phyloP scores from a whole-genome alignment of 2,113 vertebrate species.

The Silurus glanis region DNA sequence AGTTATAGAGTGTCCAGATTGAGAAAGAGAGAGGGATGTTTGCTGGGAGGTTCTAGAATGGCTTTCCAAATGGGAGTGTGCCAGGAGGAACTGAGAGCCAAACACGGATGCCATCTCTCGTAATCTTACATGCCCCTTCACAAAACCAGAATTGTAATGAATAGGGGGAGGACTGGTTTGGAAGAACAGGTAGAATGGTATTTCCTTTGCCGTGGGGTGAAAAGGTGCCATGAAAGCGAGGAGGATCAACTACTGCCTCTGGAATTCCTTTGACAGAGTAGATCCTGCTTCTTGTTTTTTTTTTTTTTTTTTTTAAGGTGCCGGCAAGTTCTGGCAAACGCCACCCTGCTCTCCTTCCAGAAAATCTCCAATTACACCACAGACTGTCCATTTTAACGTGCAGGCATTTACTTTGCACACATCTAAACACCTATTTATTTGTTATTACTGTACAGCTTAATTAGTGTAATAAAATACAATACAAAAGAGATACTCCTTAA shows the following conservation, averaged over 20 bases:
- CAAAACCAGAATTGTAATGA: constrained; percentile 40
- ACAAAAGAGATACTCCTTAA: constrained; percentile 2
- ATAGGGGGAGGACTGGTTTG: constrained; percentile 51
- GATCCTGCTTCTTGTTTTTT: constrained; percentile 36
- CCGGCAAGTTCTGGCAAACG: constrained; percentile 37
- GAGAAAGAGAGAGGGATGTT: background rate
- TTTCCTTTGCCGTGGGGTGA: constrained; percentile 52
- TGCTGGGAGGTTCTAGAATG: background rate
- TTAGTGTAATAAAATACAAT: background rate
- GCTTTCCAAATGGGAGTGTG: background rate
- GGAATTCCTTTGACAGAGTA: constrained; percentile 58
- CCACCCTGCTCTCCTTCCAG: background rate
- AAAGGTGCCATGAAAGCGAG: constrained; percentile 55
- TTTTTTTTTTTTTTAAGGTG: background rate
- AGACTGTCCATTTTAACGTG: background rate
- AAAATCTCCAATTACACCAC: background rate
- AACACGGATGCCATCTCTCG: constrained; percentile 15
- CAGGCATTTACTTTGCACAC: background rate
- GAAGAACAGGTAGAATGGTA: constrained; percentile 51
- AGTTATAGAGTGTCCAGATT: background rate
- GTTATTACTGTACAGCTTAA: background rate
- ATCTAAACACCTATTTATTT: background rate
- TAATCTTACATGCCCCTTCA: constrained; percentile 42
- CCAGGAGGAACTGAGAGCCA: constrained; percentile 28
- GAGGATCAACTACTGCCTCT: constrained; percentile 53